Conservation (phyloP, 92 coral and sea anemone species). For the Siderastrea radians region DNA sequence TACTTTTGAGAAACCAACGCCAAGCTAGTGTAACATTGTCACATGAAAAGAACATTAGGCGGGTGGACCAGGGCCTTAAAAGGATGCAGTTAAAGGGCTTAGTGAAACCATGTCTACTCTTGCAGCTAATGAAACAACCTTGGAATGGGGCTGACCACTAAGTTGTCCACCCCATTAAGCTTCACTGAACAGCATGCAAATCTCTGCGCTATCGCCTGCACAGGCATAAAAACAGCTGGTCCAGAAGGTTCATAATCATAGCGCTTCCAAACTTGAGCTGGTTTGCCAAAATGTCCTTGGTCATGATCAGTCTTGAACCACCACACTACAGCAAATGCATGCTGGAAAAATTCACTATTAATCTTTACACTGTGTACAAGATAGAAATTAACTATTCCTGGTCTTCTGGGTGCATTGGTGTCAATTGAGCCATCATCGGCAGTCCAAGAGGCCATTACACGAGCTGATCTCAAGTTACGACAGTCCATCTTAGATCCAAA, state of each 20-base stretch:
- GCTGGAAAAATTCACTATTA: constrained; percentile 26
- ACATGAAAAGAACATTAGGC: no score
- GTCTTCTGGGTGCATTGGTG: constrained; percentile 35
- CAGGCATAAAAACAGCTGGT: constrained; percentile 65
- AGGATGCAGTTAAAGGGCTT: no score
- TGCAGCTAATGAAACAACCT: constrained; percentile 42
- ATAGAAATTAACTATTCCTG: constrained; percentile 60
- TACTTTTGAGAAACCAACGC: no score
- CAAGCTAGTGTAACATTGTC: no score
- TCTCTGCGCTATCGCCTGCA: constrained; percentile 46
- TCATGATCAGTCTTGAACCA: constrained; percentile 61
- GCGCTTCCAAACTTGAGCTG: constrained; percentile 49
- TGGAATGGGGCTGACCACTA: constrained; percentile 56
- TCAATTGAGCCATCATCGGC: constrained; percentile 48
- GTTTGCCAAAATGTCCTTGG: constrained; percentile 34
- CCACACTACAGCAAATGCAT: constrained; percentile 48
- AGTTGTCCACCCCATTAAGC: constrained; percentile 30
- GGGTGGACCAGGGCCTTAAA: no score
- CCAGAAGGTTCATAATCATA: constrained; percentile 57
- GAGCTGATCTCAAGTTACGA: constrained; percentile 45
- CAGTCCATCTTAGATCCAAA: constrained; percentile 33
- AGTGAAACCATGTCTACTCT: no score
- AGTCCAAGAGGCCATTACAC: no score
- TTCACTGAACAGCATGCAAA: constrained; percentile 39
- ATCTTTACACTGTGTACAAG: constrained; percentile 45